These are phyloP conservation scores for Cnemophilus loriae DNA, from an alignment of 2,113 vertebrate species.

Conservation along the genomic window DNA sequence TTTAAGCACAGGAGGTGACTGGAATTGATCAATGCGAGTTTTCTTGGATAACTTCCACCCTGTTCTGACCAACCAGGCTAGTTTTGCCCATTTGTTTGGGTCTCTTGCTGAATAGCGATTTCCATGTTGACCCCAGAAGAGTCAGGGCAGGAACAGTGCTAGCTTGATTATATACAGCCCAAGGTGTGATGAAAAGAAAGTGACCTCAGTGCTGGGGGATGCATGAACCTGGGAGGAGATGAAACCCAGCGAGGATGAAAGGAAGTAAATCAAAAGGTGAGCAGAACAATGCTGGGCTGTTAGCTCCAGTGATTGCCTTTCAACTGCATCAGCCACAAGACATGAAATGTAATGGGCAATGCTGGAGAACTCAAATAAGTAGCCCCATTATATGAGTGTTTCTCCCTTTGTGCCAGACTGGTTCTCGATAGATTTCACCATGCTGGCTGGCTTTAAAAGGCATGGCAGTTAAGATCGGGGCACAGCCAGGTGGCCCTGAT, in stretches of 20 bases:
- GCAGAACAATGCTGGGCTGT: conserved; percentile 56
- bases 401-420: background rate
- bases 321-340: conserved; percentile 34
- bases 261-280: conserved; percentile 62
- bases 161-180: conserved; percentile 39
- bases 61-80: conserved; percentile 7
- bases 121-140: conserved; percentile 25
- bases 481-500: background rate
- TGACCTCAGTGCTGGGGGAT: conserved; percentile 17
- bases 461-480: background rate
- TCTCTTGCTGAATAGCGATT: conserved; percentile 5
- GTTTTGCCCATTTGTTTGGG: conserved; percentile 58
- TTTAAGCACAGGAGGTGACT: conserved; percentile 58
- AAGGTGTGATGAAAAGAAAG: conserved; percentile 32
- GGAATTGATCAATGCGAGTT: conserved; percentile 45
- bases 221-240: conserved; percentile 46
- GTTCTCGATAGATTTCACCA: background rate
- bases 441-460: background rate
- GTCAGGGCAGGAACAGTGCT: background rate
- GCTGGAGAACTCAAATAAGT: conserved; percentile 42
- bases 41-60: conserved; percentile 49
- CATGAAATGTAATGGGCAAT: conserved; percentile 24
- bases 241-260: conserved; percentile 31
- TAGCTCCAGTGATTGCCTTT: conserved; percentile 57
- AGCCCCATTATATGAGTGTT: conserved; percentile 33